These are phyloP conservation scores for Lordiphosa fenestrarum DNA, from an alignment of 2,888 invertebrate genomes.

Conservation along the genomic window DNA sequence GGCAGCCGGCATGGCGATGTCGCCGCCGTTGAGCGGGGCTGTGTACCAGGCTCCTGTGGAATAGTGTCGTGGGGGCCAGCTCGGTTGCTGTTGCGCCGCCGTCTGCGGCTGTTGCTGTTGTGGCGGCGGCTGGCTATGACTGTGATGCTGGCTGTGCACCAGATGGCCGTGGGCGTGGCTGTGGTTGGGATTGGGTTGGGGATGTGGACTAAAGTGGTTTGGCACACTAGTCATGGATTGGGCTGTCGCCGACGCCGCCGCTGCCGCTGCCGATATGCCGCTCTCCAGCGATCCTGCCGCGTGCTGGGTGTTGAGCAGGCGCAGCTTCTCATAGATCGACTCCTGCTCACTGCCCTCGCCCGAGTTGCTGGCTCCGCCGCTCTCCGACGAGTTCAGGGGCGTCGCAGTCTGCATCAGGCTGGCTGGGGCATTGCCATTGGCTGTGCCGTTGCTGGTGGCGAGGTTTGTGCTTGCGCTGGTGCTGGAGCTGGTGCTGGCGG, in stretches of 20 bases:
- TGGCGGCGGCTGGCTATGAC: slow-evolving; percentile 3
- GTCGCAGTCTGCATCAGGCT: slow-evolving; percentile 68
- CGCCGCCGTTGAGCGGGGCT: slow-evolving; percentile 67
- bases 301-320: slow-evolving; percentile 72
- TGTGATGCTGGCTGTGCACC: slow-evolving; percentile 14
- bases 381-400: slow-evolving; percentile 76
- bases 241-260: slow-evolving; percentile 31
- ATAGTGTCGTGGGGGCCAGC: slow-evolving; percentile 76
- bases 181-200: slow-evolving; percentile 25
- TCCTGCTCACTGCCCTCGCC: slow-evolving; percentile 65
- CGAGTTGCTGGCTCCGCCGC: slow-evolving; percentile 65
- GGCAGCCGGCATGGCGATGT: slow-evolving; percentile 26
- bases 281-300: slow-evolving; percentile 33
- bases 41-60: slow-evolving; percentile 77
- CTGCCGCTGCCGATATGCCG: slow-evolving; percentile 19
- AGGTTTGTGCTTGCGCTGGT: slow-evolving; percentile 22
- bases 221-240: slow-evolving; percentile 39
- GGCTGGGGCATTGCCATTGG: slow-evolving; percentile 27
- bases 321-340: slow-evolving; percentile 77
- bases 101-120: slow-evolving; percentile 28
- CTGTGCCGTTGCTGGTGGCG: slow-evolving; percentile 28
- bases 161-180: slow-evolving; percentile 27
- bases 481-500: slow-evolving; percentile 13
- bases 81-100: slow-evolving; percentile 47
- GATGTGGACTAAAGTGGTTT: slow-evolving; percentile 46